These are phyloP conservation scores for Protomyctophum bolini DNA, from an alignment of 2,113 vertebrate genomes.

Conservation along the genomic window DNA sequence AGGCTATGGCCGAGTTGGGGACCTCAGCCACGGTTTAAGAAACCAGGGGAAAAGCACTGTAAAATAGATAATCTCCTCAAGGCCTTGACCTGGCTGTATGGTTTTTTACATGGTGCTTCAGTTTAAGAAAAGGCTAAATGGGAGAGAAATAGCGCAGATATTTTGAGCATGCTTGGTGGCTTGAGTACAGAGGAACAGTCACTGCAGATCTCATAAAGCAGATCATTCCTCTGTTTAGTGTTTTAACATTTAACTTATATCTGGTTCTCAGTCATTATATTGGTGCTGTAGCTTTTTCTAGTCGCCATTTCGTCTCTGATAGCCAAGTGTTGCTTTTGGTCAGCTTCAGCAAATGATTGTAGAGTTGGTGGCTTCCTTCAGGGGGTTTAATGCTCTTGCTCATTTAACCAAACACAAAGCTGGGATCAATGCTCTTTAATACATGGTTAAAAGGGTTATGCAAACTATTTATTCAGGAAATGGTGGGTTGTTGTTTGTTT, in stretches of 20 bases:
- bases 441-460: constrained; percentile 42
- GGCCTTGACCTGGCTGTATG: constrained; percentile 16
- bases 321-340: not conserved
- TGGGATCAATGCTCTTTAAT: constrained; percentile 64
- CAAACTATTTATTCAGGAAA: constrained; percentile 66
- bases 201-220: not conserved
- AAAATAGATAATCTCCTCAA: not conserved
- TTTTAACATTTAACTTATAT: not conserved
- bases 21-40: constrained; percentile 6
- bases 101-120: constrained; percentile 40
- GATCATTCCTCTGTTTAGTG: not conserved
- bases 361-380: constrained; percentile 2
- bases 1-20: not conserved
- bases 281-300: constrained; percentile 43
- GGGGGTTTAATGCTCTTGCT: constrained; percentile 14
- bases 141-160: constrained; percentile 38
- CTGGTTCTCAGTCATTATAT: constrained; percentile 20
- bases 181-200: not conserved
- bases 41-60: constrained; percentile 15
- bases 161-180: not conserved
- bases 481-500: constrained; percentile 26
- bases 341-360: constrained; percentile 14
- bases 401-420: constrained; percentile 46
- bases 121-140: constrained; percentile 16
- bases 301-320: constrained; percentile 12